These are phyloP conservation scores for Syrmaticus mikado DNA, from an alignment of 2,113 vertebrate species.

Conservation along the genomic window DNA sequence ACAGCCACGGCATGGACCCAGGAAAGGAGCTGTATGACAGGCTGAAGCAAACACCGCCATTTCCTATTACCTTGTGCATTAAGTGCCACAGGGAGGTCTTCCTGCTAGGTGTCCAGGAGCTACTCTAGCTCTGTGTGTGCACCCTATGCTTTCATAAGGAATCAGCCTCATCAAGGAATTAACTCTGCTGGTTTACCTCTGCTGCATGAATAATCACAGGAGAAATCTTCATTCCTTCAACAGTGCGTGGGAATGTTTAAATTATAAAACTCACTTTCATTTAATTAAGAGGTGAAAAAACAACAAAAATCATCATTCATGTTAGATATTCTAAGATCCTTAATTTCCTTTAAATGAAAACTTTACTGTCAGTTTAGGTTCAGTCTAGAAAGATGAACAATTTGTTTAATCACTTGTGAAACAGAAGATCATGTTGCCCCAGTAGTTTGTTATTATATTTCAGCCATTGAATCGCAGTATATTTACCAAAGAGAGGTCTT, in stretches of 20 bases:
- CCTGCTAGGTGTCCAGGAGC: not conserved
- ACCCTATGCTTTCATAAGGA: not conserved
- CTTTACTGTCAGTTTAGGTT: not conserved
- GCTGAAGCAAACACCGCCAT: not conserved
- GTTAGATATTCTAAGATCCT: not conserved
- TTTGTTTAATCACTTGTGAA: constrained; percentile 25
- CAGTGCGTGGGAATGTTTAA: constrained; percentile 15
- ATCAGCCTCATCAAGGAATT: not conserved
- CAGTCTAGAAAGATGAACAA: constrained; percentile 11
- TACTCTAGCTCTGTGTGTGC: not conserved
- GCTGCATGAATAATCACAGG: not conserved
- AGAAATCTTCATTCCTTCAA: not conserved
- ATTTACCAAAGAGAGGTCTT: not conserved
- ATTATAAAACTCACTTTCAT: constrained; percentile 1
- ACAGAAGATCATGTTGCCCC: constrained; percentile 4
- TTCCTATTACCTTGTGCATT: not conserved
- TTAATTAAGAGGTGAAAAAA: not conserved
- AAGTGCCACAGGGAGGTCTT: not conserved
- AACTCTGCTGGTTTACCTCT: constrained; percentile 10
- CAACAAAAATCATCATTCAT: not conserved
- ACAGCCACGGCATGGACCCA: accelerated
- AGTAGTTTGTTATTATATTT: constrained; percentile 19
- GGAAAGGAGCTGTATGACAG: not conserved
- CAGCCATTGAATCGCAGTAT: not conserved
- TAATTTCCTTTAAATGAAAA: constrained; percentile 43